Evolutionary conservation across 2,888 invertebrate genomes (phyloP).

Genomic region (Dimorphilus gyrociliatus): DNA sequence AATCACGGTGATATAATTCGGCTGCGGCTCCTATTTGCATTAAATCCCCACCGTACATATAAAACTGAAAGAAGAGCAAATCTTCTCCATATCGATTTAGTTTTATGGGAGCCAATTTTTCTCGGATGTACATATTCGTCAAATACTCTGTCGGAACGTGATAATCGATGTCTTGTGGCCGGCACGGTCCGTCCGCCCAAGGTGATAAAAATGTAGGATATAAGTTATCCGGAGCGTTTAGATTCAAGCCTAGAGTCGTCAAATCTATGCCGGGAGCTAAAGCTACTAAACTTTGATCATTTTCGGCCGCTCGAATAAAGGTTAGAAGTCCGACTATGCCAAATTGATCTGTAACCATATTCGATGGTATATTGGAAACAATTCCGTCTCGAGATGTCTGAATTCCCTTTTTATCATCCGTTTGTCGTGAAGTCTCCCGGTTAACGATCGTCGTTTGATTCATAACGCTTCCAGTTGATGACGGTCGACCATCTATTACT

Average conservation of each 20-base stretch:
- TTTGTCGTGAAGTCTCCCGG: conserved; percentile 20
- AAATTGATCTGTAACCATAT: conserved; percentile 98
- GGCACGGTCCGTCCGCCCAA: conserved; percentile 91
- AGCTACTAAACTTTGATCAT: conserved; percentile 86
- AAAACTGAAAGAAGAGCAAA: conserved; percentile 95
- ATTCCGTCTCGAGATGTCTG: conserved; percentile 88
- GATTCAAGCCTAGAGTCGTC: conserved; percentile 89
- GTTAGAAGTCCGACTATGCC: conserved; percentile 96
- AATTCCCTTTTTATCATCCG: conserved; percentile 53
- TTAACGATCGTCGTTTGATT: too few relatives aligned
- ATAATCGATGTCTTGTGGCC: conserved; percentile 88
- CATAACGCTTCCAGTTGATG: too few relatives aligned
- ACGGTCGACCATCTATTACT: too few relatives aligned
- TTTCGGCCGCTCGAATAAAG: conserved; percentile 92
- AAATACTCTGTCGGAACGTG: conserved; percentile 96
- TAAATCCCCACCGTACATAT: conserved; percentile 94
- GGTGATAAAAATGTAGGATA: conserved; percentile 98
- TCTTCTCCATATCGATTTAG: conserved; percentile 95
- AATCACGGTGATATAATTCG: conserved; percentile 93
- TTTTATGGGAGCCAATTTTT: conserved; percentile 65
- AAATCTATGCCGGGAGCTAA: conserved; percentile 93
- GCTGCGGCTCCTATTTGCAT: conserved; percentile 92
- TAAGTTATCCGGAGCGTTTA: conserved; percentile 86
- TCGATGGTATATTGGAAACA: conserved; percentile 92
- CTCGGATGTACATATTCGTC: conserved; percentile 80